phyloP scores from a whole-genome alignment of 2,113 vertebrate genomes.

The Neotragus pygmaeus region DNA sequence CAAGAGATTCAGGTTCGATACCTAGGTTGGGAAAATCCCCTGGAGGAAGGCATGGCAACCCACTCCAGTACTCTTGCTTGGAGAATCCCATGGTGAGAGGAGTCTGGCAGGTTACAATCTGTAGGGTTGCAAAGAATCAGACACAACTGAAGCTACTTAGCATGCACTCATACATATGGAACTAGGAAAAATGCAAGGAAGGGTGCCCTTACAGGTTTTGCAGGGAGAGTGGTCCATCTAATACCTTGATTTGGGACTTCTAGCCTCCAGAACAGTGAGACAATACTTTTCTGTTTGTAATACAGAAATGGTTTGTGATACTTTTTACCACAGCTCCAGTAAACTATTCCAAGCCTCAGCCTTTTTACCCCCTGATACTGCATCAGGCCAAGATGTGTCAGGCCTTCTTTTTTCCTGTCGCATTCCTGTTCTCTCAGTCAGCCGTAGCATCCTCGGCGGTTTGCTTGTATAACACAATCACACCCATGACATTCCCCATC shows the following conservation, averaged over 20 bases:
- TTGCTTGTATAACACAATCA: constrained; percentile 8
- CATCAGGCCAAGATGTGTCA: neutral
- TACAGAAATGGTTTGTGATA: neutral
- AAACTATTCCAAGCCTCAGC: constrained; percentile 1
- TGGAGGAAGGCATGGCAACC: neutral
- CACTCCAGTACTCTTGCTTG: neutral
- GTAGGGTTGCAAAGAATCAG: neutral
- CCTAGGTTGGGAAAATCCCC: neutral
- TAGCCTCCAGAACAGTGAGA: neutral
- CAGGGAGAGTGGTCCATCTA: neutral
- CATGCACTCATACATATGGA: neutral
- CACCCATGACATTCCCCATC: neutral
- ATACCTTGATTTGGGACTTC: neutral
- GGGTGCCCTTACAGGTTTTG: neutral
- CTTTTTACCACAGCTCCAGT: neutral
- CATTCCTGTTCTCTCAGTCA: neutral
- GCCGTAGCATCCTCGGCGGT: neutral
- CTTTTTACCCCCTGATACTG: neutral
- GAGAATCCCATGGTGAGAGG: neutral
- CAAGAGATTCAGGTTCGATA: neutral
- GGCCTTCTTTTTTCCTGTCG: neutral
- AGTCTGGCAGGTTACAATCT: neutral
- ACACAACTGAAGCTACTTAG: neutral
- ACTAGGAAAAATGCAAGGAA: neutral
- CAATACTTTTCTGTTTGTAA: neutral